Conservation (phyloP, 1,140 invertebrate genomes). For the Galleria mellonella region DNA sequence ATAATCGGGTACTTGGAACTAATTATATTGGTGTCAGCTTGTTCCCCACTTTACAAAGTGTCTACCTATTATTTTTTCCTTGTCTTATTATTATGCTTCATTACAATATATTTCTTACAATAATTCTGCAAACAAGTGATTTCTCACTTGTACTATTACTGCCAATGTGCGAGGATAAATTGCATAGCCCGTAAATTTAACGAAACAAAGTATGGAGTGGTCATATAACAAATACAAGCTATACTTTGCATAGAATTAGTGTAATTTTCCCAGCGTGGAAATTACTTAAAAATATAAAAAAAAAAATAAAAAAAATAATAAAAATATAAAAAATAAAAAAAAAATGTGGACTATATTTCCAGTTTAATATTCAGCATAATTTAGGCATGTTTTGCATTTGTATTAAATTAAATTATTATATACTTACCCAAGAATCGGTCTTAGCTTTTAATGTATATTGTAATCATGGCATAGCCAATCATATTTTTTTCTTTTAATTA, state of each 20-base stretch:
- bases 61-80: not conserved
- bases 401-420: conserved; percentile 56
- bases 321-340: conserved; percentile 54
- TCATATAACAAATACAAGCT: conserved; percentile 80
- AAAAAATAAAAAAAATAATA: conserved; percentile 49
- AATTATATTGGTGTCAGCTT: no score
- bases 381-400: conserved; percentile 68
- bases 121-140: conserved; percentile 16
- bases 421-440: conserved; percentile 52
- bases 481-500: conserved; percentile 37
- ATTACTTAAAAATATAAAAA: conserved; percentile 66
- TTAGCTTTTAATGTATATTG: conserved; percentile 69
- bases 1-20: no score
- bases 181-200: conserved; percentile 69
- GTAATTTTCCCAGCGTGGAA: conserved; percentile 83
- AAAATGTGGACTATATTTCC: conserved; percentile 68
- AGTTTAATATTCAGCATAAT: conserved; percentile 74
- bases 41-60: no score
- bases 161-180: conserved; percentile 70
- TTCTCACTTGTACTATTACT: conserved; percentile 45
- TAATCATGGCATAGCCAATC: conserved; percentile 45
- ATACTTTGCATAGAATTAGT: conserved; percentile 94
- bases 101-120: not conserved
- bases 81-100: not conserved
- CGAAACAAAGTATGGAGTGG: conserved; percentile 73